phyloP scores from a whole-genome alignment of 2,797 vertebrate species.

The Smutsia gigantea region DNA sequence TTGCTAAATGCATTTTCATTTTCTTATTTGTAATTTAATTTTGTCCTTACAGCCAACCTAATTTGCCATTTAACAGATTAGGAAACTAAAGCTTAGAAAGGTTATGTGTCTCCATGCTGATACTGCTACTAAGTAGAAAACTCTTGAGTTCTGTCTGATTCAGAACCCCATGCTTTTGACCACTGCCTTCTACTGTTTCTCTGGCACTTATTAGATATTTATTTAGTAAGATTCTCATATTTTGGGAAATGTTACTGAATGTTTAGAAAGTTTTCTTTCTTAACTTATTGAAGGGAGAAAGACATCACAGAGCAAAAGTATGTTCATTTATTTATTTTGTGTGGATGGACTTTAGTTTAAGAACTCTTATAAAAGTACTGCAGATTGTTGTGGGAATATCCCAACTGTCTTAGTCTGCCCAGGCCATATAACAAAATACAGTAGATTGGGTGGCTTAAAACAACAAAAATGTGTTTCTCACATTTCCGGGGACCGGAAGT shows the following conservation, averaged over 20 bases:
- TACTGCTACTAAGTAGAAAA: background rate
- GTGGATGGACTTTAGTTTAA: background rate
- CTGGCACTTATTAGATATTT: background rate
- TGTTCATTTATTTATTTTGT: background rate
- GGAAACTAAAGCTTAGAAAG: background rate
- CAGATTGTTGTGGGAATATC: background rate
- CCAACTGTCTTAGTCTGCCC: background rate
- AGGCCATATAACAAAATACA: background rate
- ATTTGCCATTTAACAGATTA: slow-evolving; percentile 44
- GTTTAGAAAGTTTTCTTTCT: background rate
- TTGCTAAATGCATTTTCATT: slow-evolving; percentile 44
- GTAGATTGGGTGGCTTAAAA: background rate
- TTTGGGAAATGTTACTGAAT: background rate
- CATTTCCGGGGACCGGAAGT: background rate
- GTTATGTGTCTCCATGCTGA: background rate
- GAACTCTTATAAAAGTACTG: background rate
- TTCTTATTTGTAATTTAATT: slow-evolving; percentile 50
- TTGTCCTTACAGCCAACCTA: background rate
- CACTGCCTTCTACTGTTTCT: background rate
- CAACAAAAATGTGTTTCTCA: background rate
- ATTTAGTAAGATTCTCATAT: background rate
- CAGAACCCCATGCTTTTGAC: background rate
- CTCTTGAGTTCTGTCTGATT: background rate
- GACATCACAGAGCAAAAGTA: background rate
- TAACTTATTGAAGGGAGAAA: background rate